Evolutionary conservation across 2,888 invertebrate species (phyloP).

Genomic region (Acrobasis suavella): DNA sequence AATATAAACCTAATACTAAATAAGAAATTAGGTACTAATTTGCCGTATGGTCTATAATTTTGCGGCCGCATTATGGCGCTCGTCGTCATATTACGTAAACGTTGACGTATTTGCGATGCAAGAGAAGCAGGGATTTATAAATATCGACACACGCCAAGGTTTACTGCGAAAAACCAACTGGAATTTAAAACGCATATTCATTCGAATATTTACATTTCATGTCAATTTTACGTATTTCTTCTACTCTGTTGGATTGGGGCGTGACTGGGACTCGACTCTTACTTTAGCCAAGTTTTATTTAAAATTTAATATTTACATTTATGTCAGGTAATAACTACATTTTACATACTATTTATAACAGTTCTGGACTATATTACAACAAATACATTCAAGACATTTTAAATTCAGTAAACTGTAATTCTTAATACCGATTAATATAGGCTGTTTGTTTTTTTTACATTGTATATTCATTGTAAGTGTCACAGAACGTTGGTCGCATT

Average conservation of each 20-base stretch:
- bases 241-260: neutral
- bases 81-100: conserved; percentile 13
- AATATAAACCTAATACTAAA: neutral
- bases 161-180: conserved; percentile 4
- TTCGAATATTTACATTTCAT: conserved; percentile 12
- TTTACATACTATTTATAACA: neutral
- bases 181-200: neutral
- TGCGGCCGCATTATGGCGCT: neutral
- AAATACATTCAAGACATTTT: conserved; percentile 6
- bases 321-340: neutral
- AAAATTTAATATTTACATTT: neutral
- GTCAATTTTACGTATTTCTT: neutral
- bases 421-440: neutral
- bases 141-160: neutral
- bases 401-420: neutral
- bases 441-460: neutral
- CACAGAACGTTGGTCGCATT: conserved; percentile 25
- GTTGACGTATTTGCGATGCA: neutral
- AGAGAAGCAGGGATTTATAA: conserved; percentile 2
- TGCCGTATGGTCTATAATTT: neutral
- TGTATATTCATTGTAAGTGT: conserved; percentile 24
- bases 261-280: neutral
- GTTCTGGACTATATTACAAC: neutral
- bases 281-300: neutral
- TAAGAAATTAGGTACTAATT: neutral